A percentile compares a stretch with the other conserved stretches of the same genome.
phyloP scores from a whole-genome alignment of 1,140 invertebrate species.

The Aphis gossypii region DNA sequence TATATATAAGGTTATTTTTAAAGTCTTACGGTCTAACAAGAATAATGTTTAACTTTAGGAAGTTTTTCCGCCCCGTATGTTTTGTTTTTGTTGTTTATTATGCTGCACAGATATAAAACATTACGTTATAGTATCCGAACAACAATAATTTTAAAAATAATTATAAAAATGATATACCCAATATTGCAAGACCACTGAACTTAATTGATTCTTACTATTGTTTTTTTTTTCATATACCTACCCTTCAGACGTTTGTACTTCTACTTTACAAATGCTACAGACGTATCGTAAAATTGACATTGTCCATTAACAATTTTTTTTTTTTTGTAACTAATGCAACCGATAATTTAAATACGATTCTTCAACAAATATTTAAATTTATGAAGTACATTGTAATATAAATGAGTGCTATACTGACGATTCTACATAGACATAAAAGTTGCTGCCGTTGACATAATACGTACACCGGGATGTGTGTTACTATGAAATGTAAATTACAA shows the following conservation, averaged over 20 bases:
- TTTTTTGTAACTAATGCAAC: neutral
- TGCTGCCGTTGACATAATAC: neutral
- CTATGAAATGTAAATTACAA: constrained; percentile 3
- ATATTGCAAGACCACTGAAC: neutral
- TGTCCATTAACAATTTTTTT: neutral
- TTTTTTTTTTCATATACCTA: neutral
- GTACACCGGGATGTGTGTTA: neutral
- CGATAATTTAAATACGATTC: neutral
- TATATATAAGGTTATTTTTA: neutral
- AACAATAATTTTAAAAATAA: neutral
- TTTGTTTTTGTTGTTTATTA: neutral
- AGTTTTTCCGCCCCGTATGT: neutral
- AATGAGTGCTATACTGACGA: neutral
- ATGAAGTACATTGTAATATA: neutral
- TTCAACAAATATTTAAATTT: neutral
- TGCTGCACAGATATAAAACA: neutral
- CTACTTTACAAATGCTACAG: neutral
- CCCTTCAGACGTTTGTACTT: neutral
- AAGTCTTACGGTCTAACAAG: neutral
- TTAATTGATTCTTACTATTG: neutral
- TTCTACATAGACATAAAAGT: neutral
- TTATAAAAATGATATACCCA: neutral
- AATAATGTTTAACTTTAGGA: neutral
- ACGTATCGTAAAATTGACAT: neutral
- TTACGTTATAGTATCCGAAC: neutral